Conservation (phyloP, 1,140 invertebrate genomes). For the Penaeus japonicus region DNA sequence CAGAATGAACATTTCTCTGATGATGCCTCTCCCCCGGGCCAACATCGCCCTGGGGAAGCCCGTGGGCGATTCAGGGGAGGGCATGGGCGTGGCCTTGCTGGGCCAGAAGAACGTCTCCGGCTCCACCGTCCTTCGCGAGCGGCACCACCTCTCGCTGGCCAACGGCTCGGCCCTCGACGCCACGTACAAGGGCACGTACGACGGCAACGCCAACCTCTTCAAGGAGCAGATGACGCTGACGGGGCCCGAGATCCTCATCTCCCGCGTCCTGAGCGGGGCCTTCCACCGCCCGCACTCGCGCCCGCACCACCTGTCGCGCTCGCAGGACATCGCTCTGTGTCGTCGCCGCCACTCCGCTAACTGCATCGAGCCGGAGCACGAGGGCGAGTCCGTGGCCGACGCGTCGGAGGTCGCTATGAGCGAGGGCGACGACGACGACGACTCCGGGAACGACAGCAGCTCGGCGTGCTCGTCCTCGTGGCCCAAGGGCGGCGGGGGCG, state of each 20-base stretch:
- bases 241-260: conserved; percentile 29
- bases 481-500: neutral
- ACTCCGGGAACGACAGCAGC: neutral
- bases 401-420: conserved; percentile 33
- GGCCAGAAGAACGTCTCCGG: neutral
- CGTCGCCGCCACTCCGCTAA: conserved; percentile 30
- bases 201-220: conserved; percentile 51
- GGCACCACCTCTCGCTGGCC: conserved; percentile 18
- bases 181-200: conserved; percentile 38
- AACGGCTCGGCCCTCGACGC: conserved; percentile 19
- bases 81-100: neutral
- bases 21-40: conserved; percentile 34
- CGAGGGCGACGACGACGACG: conserved; percentile 30
- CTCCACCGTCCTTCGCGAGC: neutral
- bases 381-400: conserved; percentile 17
- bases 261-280: conserved; percentile 17
- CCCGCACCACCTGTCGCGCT: neutral
- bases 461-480: conserved; percentile 19
- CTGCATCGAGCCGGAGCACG: conserved; percentile 30
- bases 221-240: conserved; percentile 39
- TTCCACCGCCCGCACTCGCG: neutral
- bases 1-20: conserved; percentile 30
- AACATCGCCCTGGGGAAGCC: neutral
- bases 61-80: neutral
- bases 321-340: neutral